Conservation (phyloP, 2,113 vertebrate species). For the Python bivittatus region DNA sequence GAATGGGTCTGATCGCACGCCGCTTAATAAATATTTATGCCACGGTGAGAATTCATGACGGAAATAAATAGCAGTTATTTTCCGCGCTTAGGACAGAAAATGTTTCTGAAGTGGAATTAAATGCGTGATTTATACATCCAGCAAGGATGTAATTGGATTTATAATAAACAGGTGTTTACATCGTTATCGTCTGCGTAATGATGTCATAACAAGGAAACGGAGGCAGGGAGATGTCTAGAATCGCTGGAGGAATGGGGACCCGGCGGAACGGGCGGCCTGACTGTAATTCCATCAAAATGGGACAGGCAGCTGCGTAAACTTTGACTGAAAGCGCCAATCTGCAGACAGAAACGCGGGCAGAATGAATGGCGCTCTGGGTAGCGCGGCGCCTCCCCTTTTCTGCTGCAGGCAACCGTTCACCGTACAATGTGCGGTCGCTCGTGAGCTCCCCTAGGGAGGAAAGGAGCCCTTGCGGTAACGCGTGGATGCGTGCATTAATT, state of each 20-base stretch:
- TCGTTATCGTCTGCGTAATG: conserved; percentile 40
- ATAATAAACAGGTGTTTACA: conserved; percentile 50
- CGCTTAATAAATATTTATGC: conserved; percentile 42
- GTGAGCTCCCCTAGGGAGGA: not conserved
- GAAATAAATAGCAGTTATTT: conserved; percentile 45
- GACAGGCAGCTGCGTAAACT: not conserved
- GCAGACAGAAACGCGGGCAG: not conserved
- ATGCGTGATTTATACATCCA: conserved; percentile 37
- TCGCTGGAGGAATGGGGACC: accelerated
- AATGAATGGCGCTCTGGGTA: not conserved
- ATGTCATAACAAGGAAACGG: conserved; percentile 14
- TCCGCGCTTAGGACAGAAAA: conserved; percentile 40
- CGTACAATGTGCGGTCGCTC: not conserved
- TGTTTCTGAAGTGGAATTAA: conserved; percentile 43
- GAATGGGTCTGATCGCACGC: not conserved
- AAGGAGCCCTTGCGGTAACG: not conserved
- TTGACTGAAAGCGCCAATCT: accelerated
- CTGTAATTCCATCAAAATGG: not conserved
- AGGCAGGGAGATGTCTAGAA: not conserved
- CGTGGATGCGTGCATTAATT: not conserved
- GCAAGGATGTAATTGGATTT: conserved; percentile 42
- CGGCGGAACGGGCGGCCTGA: not conserved
- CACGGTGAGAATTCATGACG: conserved; percentile 28
- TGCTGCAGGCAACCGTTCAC: not conserved
- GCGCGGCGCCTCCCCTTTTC: not conserved